Evolutionary conservation across 2,113 vertebrate genomes (phyloP).

Genomic region (Gila orcuttii): DNA sequence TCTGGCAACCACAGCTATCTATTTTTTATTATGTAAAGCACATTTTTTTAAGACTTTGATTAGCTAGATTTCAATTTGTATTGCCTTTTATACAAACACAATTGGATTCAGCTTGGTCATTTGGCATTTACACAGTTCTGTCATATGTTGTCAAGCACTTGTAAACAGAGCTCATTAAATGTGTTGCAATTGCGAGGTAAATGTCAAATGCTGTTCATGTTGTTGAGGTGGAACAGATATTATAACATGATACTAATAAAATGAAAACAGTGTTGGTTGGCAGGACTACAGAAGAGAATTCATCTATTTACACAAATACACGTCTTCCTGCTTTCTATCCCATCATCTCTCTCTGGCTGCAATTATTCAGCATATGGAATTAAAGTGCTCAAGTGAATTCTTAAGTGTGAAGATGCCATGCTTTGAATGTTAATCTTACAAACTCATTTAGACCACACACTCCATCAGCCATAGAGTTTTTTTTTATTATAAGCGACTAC

Average conservation of each 20-base stretch:
- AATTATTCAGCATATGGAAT: not conserved
- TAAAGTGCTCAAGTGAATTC: constrained; percentile 8
- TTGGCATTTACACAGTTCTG: constrained; percentile 33
- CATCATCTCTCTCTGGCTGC: not conserved
- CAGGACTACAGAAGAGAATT: not conserved
- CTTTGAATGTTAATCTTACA: constrained; percentile 31
- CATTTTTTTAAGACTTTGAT: not conserved
- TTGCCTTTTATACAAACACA: not conserved
- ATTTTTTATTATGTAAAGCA: too few species aligned
- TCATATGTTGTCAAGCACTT: not conserved
- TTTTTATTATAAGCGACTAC: not conserved
- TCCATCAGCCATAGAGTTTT: not conserved
- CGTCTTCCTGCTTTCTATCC: not conserved
- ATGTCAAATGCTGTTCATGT: constrained; percentile 25
- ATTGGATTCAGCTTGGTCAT: constrained; percentile 3
- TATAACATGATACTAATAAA: constrained; percentile 22
- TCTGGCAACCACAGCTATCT: too few species aligned
- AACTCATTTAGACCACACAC: not conserved
- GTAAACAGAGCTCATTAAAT: constrained; percentile 43
- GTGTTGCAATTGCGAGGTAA: constrained; percentile 19
- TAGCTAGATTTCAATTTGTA: not conserved
- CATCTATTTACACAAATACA: not conserved
- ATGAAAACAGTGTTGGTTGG: not conserved
- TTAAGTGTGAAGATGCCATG: not conserved
- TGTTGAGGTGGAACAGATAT: constrained; percentile 17